phyloP scores from a whole-genome alignment of 2,113 vertebrate genomes.

The Pygoscelis antarcticus region DNA sequence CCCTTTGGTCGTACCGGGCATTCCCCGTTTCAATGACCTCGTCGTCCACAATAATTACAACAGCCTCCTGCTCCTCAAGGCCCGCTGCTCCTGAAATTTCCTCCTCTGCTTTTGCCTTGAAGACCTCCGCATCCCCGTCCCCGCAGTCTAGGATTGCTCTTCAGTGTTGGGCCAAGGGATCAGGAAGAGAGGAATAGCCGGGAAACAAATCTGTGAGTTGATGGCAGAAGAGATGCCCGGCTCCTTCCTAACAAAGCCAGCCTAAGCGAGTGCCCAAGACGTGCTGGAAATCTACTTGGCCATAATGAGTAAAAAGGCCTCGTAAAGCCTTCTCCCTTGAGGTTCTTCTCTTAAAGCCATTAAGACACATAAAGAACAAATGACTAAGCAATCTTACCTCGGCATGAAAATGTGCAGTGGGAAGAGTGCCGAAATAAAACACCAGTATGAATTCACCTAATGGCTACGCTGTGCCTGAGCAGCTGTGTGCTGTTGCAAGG shows the following conservation, averaged over 20 bases:
- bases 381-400: background rate
- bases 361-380: background rate
- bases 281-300: background rate
- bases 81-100: background rate
- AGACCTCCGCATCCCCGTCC: accelerated
- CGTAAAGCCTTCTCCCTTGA: background rate
- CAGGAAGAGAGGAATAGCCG: background rate
- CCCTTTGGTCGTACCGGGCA: background rate
- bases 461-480: background rate
- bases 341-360: background rate
- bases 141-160: background rate
- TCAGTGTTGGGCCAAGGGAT: background rate
- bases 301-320: background rate
- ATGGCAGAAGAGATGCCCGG: background rate
- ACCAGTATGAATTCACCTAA: background rate
- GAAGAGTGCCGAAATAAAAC: background rate
- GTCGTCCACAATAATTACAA: too few relatives aligned
- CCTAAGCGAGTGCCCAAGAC: background rate
- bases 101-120: background rate
- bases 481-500: background rate
- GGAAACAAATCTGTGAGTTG: background rate
- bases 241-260: background rate
- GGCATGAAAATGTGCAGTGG: background rate
- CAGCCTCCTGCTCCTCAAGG: background rate
- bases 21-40: background rate